Conservation (phyloP, 2,113 vertebrate species). For the Amia ocellicauda region DNA sequence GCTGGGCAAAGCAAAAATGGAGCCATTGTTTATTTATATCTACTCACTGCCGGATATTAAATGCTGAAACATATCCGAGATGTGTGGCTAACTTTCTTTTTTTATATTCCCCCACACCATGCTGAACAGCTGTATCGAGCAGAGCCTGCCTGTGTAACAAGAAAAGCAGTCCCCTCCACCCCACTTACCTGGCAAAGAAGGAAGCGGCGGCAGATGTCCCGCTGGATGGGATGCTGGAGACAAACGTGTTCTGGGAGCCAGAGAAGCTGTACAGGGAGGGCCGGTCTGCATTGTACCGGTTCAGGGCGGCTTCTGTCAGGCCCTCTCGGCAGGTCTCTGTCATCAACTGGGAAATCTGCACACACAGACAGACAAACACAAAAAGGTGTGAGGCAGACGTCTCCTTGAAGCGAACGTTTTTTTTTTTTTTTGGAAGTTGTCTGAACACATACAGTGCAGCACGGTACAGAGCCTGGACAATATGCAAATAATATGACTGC, state of each 20-base stretch:
- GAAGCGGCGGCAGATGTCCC: constrained; percentile 87
- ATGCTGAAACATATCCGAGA: too few relatives aligned
- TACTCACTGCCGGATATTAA: too few relatives aligned
- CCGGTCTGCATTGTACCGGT: constrained; percentile 85
- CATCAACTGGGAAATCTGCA: constrained; percentile 88
- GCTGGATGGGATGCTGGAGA: constrained; percentile 63
- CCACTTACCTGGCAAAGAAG: constrained; percentile 98
- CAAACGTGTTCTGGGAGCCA: constrained; percentile 59
- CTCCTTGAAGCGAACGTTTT: background rate
- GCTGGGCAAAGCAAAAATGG: too few relatives aligned
- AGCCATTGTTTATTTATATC: too few relatives aligned
- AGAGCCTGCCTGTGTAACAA: background rate
- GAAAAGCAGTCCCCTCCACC: constrained; percentile 29
- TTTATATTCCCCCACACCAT: too few relatives aligned
- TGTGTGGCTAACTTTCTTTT: too few relatives aligned
- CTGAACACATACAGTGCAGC: too few relatives aligned
- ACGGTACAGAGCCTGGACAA: too few relatives aligned
- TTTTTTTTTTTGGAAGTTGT: too few relatives aligned
- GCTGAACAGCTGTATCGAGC: too few relatives aligned
- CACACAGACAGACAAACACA: constrained; percentile 15
- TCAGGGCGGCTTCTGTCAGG: constrained; percentile 77
- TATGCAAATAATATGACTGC: too few relatives aligned
- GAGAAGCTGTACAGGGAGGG: constrained; percentile 67
- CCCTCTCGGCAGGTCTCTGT: constrained; percentile 80
- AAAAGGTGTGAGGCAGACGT: background rate